Conservation (phyloP, 2,113 vertebrate genomes). For the Meleagris gallopavo region DNA sequence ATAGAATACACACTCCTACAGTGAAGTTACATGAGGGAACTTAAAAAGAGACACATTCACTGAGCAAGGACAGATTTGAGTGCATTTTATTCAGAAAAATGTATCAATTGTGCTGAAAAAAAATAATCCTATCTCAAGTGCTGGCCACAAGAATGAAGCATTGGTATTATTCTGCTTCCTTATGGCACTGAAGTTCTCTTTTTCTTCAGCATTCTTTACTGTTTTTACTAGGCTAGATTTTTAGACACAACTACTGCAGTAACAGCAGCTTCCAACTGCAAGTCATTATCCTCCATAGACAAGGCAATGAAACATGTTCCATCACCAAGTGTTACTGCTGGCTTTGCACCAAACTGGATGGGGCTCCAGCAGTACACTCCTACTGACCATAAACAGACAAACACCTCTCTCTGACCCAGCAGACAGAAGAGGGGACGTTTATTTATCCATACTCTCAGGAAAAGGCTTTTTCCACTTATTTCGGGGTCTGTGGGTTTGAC, state of each 20-base stretch:
- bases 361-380: background rate
- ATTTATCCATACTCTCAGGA: background rate
- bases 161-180: background rate
- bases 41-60: background rate
- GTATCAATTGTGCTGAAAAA: background rate
- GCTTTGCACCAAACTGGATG: background rate
- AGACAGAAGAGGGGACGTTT: background rate
- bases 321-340: background rate
- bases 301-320: background rate
- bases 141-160: background rate
- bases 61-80: background rate
- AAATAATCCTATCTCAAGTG: background rate
- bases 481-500: background rate
- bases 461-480: background rate
- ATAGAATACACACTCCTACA: background rate
- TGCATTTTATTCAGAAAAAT: background rate
- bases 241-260: background rate
- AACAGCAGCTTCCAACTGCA: background rate
- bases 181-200: background rate
- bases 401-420: background rate
- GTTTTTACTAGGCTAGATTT: background rate
- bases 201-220: background rate
- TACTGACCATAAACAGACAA: rapidly evolving
- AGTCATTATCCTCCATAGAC: background rate
- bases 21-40: background rate